Evolutionary conservation across 2,888 invertebrate genomes (phyloP).

Genomic region (Drosophila prolongata): DNA sequence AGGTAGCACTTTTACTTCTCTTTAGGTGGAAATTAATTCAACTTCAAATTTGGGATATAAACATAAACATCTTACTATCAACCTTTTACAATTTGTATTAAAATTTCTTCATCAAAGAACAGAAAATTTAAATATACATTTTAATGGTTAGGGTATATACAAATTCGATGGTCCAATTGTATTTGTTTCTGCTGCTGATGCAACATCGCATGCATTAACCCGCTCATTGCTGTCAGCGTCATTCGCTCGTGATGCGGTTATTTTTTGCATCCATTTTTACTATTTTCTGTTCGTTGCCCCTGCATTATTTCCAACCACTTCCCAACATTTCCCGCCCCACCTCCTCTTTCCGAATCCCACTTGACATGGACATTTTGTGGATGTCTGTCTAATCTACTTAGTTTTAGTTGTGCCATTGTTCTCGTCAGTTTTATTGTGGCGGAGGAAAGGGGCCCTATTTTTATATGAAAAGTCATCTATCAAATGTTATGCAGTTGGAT

Average conservation of each 20-base stretch:
- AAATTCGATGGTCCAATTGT: conserved; percentile 1
- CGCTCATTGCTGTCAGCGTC: conserved; percentile 76
- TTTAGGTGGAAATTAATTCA: neutral
- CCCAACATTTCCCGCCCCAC: neutral
- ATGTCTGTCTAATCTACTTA: conserved; percentile 46
- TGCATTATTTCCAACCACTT: conserved; percentile 14
- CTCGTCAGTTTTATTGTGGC: conserved; percentile 5
- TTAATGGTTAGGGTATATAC: neutral
- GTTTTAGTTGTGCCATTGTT: conserved; percentile 40
- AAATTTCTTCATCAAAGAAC: too few relatives aligned
- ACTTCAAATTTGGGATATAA: too few relatives aligned
- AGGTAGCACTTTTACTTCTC: neutral
- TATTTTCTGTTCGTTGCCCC: conserved; percentile 23
- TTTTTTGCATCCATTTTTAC: conserved; percentile 31
- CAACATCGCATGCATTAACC: conserved; percentile 74
- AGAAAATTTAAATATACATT: too few relatives aligned
- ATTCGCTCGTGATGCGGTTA: conserved; percentile 52
- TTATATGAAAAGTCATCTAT: conserved; percentile 39
- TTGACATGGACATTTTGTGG: conserved; percentile 42
- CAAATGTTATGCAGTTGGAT: conserved; percentile 29
- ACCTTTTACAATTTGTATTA: too few relatives aligned
- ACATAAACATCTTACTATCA: too few relatives aligned
- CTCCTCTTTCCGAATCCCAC: conserved; percentile 14
- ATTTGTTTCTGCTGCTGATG: conserved; percentile 44
- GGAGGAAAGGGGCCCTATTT: conserved; percentile 12